These are phyloP conservation scores for Glaucomys volans DNA, from an alignment of 2,113 vertebrate genomes.

Conservation along the genomic window DNA sequence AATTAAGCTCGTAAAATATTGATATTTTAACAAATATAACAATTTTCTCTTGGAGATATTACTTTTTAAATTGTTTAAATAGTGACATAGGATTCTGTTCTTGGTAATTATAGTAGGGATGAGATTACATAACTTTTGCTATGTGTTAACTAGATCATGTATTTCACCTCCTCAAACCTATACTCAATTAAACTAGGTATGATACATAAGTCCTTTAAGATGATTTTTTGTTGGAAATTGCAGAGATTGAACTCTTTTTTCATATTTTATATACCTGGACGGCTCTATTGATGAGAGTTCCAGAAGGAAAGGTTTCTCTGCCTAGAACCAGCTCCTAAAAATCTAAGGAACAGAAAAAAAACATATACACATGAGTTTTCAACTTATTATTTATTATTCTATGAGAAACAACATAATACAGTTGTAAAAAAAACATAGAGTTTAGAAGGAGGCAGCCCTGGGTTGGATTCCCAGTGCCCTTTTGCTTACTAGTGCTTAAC, in stretches of 20 bases:
- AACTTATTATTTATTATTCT: slow-evolving; percentile 27
- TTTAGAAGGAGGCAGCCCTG: not conserved
- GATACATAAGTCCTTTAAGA: not conserved
- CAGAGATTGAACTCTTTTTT: not conserved
- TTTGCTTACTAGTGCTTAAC: not conserved
- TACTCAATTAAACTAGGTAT: not conserved
- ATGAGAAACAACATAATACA: not conserved
- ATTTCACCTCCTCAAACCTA: not conserved
- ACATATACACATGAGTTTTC: not conserved
- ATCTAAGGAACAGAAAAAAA: not conserved
- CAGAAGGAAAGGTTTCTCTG: slow-evolving; percentile 14
- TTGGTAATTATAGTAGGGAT: not conserved
- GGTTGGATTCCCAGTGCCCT: not conserved
- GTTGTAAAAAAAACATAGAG: not conserved
- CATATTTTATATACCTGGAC: not conserved
- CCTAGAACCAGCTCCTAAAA: not conserved
- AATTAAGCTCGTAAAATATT: not conserved
- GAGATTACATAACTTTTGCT: not conserved
- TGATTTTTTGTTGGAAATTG: not conserved
- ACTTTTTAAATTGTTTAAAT: slow-evolving; percentile 18
- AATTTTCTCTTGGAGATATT: not conserved
- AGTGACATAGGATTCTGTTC: not conserved
- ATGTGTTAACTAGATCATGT: not conserved
- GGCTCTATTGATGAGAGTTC: not conserved
- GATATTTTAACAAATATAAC: not conserved